Evolutionary conservation across 2,797 vertebrate genomes (phyloP), one percentile per base, ranked within the genome.

Genomic region (Melanotaenia maccullochi): DNA sequence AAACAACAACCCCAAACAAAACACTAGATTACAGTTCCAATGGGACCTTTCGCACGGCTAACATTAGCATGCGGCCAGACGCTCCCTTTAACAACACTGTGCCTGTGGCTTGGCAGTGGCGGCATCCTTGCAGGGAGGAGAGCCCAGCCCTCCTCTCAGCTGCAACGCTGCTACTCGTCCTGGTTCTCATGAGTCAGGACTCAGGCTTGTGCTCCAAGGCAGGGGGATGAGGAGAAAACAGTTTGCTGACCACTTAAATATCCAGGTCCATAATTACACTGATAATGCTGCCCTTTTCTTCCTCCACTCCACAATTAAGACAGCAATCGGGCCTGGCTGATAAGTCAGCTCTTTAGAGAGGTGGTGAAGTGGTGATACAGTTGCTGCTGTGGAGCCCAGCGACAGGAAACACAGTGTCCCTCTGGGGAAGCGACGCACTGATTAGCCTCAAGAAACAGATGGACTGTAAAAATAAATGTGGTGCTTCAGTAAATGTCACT

Each of bases 31-130:
- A 91, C 77, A 85, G 84, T 54, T 90, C 91, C 88, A 85, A 72
- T 75, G 90, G 88, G 92, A 89, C 79, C 86, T 90, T 91, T 85
- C 87, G 87, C 88, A 74, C 59, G 65, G 91, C 89, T 92, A 93
- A 93, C 92, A 92, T 93, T 93, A 94, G 92, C 90, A 93, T 91
- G 93, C 71, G 81, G 88, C 89, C 89, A 92, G 91, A 93, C 88
- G 78, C 88, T 90, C 70, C 82, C 83, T 89, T 87, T 89, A 87
- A 91, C 87, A 85, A 85, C 85, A 81, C 84, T 76, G 67, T 78
- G 90, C 82, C 87, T 88, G 83, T 82, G 93, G 92, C 89, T 92
- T 92, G 92, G 90, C 91, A 83, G 73, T 1, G 5, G 74, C 44
- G 47, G 20, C 65, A 47, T 68, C 66, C 71, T 79, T 42, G 66